Conservation (phyloP, 2,113 vertebrate species). For the Nannobrachium achirus region DNA sequence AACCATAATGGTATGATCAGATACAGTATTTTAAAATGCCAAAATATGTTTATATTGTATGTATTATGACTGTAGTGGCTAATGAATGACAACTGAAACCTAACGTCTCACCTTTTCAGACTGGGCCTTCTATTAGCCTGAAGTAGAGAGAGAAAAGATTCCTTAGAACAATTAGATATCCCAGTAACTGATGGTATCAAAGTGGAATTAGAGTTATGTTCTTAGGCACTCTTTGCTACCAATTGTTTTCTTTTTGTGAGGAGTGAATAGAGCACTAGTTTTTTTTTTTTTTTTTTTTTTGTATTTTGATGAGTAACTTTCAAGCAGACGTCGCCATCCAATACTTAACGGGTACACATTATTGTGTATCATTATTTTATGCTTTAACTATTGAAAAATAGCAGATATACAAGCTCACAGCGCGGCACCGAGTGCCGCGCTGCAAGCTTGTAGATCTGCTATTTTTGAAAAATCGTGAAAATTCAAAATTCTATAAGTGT, state of each 20-base stretch:
- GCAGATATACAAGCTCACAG: too few relatives aligned
- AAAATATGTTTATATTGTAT: conserved; percentile 51
- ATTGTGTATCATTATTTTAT: too few relatives aligned
- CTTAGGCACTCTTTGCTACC: conserved; percentile 18
- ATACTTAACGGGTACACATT: too few relatives aligned
- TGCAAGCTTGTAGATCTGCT: too few relatives aligned
- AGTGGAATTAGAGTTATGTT: conserved; percentile 37
- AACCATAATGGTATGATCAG: conserved; percentile 47
- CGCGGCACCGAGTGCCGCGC: too few relatives aligned
- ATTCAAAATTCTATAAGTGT: too few relatives aligned
- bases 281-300: conserved; percentile 24
- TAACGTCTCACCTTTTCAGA: conserved; percentile 57
- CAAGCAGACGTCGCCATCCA: conserved; percentile 23
- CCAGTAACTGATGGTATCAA: conserved; percentile 37
- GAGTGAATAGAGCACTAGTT: conserved; percentile 2
- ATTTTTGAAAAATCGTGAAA: too few relatives aligned
- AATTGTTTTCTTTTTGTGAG: conserved; percentile 34
- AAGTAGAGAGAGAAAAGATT: conserved; percentile 54
- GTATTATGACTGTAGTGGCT: conserved; percentile 23
- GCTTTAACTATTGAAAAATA: too few relatives aligned
- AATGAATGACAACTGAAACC: conserved; percentile 43
- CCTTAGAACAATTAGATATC: conserved; percentile 51
- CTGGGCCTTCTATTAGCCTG: conserved; percentile 53
- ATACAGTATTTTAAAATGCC: conserved; percentile 55
- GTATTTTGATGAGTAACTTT: conserved; percentile 30